A percentile compares a stretch with the other conserved stretches of the same genome.
phyloP scores from a whole-genome alignment of 2,113 vertebrate genomes.

The Conger conger region DNA sequence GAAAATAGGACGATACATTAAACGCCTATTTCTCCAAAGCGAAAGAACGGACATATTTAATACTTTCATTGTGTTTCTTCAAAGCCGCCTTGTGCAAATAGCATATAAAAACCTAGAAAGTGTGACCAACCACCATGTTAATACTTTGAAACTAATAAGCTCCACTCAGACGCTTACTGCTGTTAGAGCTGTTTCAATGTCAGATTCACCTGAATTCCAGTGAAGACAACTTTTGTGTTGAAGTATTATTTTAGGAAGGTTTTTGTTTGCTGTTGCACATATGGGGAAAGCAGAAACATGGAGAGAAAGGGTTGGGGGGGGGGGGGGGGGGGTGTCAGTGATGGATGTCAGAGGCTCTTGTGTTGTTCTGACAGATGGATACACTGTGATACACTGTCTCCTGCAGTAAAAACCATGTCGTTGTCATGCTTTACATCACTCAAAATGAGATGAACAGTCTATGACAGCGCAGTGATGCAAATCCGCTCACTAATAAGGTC shows the following conservation, averaged over 20 bases:
- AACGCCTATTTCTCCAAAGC: no score
- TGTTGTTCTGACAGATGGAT: not conserved
- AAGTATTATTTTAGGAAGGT: not conserved
- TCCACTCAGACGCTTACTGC: no score
- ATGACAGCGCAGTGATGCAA: not conserved
- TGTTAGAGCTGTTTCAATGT: not conserved
- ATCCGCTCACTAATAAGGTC: not conserved
- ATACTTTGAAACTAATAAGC: no score
- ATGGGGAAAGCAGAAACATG: not conserved
- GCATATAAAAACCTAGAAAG: no score
- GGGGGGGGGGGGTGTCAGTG: no score
- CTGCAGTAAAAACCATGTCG: not conserved
- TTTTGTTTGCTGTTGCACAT: not conserved
- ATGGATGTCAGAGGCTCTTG: not conserved
- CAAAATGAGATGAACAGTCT: not conserved
- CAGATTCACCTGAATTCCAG: not conserved
- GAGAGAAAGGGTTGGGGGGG: not conserved
- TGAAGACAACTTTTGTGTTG: not conserved
- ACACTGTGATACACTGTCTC: not conserved
- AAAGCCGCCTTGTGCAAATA: no score
- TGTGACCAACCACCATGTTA: no score
- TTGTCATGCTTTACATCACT: no score
- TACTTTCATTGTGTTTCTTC: no score
- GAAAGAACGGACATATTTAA: no score
- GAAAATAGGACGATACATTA: no score